These are phyloP conservation scores for Spatula versicolor DNA, from an alignment of 2,797 vertebrate genomes.

Conservation along the genomic window DNA sequence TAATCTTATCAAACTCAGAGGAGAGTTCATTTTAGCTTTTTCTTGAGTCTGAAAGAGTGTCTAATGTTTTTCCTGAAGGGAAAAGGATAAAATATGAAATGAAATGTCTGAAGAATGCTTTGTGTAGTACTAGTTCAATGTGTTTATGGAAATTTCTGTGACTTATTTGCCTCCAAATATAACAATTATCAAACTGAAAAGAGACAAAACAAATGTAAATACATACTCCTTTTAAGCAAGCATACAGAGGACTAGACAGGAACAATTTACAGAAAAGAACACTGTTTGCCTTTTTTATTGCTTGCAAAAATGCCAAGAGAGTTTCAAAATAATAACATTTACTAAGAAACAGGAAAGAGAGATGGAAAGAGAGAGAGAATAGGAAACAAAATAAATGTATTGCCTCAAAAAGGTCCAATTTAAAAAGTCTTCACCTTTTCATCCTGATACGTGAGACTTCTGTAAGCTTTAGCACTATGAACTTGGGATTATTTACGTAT, in stretches of 20 bases:
- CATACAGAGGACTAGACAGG: background rate
- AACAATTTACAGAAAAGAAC: constrained; percentile 37
- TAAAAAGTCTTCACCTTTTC: constrained; percentile 32
- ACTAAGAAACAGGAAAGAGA: background rate
- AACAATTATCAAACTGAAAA: constrained; percentile 31
- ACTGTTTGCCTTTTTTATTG: constrained; percentile 47
- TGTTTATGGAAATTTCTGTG: background rate
- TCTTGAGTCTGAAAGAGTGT: background rate
- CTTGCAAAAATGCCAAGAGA: constrained; percentile 24
- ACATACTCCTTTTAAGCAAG: constrained; percentile 31
- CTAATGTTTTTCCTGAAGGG: background rate
- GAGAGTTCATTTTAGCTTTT: background rate
- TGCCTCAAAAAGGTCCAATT: constrained; percentile 23
- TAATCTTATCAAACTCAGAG: background rate
- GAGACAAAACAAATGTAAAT: constrained; percentile 9
- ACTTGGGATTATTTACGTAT: background rate
- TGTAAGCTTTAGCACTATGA: background rate
- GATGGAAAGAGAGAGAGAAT: background rate
- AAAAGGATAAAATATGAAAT: background rate
- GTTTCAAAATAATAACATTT: constrained; percentile 37
- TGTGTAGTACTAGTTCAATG: background rate
- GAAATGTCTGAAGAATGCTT: background rate
- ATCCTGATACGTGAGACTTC: background rate
- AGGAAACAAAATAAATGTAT: background rate
- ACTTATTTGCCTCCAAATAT: constrained; percentile 33